Conservation (phyloP, 37 sponge, comb jelly and placozoan genomes). For the Mnemiopsis leidyi region DNA sequence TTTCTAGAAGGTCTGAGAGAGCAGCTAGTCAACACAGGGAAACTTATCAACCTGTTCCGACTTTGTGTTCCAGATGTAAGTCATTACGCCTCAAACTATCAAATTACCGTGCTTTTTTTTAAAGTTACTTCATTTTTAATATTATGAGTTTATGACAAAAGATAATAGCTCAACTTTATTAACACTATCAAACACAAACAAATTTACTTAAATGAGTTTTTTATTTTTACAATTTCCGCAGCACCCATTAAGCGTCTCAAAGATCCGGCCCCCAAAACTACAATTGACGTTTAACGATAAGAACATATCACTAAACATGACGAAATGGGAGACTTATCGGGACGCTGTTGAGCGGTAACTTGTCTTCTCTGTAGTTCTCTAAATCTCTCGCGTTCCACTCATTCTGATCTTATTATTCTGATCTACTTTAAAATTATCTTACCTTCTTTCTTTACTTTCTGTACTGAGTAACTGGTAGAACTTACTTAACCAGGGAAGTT, state of each 20-base stretch:
- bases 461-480: not conserved
- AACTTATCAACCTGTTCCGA: slow-evolving; percentile 51
- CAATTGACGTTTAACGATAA: not conserved
- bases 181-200: not conserved
- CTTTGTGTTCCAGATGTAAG: slow-evolving; percentile 42
- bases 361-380: not conserved
- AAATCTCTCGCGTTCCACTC: too few species aligned
- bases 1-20: slow-evolving; percentile 16
- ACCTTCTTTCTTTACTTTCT: not conserved
- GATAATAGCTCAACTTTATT: not conserved
- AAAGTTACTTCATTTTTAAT: not conserved
- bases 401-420: too few species aligned
- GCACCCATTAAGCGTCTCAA: slow-evolving; percentile 6
- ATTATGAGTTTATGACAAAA: not conserved
- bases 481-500: too few species aligned
- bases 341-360: not conserved
- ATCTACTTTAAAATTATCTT: too few species aligned
- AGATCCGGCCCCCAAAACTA: not conserved
- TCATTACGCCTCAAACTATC: not conserved
- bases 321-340: not conserved
- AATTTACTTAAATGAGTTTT: not conserved
- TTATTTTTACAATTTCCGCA: not conserved
- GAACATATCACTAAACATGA: not conserved
- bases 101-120: not conserved
- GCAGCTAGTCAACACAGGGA: slow-evolving; percentile 50